Evolutionary conservation across 2,888 invertebrate genomes (phyloP).

Genomic region (Sicus ferrugineus): DNA sequence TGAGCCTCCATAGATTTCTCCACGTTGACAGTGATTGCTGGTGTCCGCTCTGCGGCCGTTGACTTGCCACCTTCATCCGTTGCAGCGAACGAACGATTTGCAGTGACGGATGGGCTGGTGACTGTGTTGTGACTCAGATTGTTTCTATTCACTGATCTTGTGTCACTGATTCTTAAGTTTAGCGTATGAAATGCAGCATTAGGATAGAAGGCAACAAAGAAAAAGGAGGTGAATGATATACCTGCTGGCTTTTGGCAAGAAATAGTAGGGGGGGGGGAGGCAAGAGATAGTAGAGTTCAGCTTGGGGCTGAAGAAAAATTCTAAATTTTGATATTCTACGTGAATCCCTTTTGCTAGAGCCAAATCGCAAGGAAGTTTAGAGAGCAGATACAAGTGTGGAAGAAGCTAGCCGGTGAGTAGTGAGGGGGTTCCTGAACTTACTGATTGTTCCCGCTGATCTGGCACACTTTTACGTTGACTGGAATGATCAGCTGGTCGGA

Average conservation of each 20-base stretch:
- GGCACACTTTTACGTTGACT: constrained; percentile 60
- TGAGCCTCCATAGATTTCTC: not conserved
- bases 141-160: constrained; percentile 15
- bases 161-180: constrained; percentile 7
- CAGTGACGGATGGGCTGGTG: constrained; percentile 39
- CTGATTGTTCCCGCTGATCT: constrained; percentile 61
- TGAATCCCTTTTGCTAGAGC: too few species aligned
- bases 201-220: constrained; percentile 2
- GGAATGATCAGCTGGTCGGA: constrained; percentile 60
- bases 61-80: constrained; percentile 81
- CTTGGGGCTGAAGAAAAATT: not conserved
- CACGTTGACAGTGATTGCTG: constrained; percentile 8
- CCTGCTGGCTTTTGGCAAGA: not conserved
- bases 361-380: too few species aligned
- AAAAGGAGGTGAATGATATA: constrained; percentile 3
- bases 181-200: not conserved
- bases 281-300: not conserved
- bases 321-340: too few species aligned
- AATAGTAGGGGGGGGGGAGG: not conserved
- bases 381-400: not conserved
- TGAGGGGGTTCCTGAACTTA: constrained; percentile 52
- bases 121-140: not conserved
- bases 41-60: not conserved
- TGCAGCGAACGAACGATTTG: constrained; percentile 80
- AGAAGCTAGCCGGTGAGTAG: not conserved